Evolutionary conservation across 2,888 invertebrate genomes (phyloP).

Genomic region (Idaea biselata): DNA sequence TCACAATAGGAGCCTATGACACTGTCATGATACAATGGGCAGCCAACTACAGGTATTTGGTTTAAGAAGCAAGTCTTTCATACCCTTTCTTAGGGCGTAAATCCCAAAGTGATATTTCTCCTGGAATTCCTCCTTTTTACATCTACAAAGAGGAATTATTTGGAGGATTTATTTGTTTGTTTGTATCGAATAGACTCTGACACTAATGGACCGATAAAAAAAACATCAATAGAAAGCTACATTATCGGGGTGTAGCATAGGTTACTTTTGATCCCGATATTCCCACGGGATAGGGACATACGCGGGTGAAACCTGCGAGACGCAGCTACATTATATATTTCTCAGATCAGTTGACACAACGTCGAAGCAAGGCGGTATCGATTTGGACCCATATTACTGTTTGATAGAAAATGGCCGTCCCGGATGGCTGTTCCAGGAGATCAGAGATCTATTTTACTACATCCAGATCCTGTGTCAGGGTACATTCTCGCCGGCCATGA

Average conservation of each 20-base stretch:
- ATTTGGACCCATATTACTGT: slow-evolving; percentile 85
- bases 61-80: slow-evolving; percentile 1
- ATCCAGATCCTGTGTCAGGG: slow-evolving; percentile 87
- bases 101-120: too few relatives aligned
- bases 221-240: too few relatives aligned
- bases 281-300: too few relatives aligned
- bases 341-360: slow-evolving; percentile 75
- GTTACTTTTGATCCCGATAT: too few relatives aligned
- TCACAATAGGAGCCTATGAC: slow-evolving; percentile 63
- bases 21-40: slow-evolving; percentile 62
- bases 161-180: too few relatives aligned
- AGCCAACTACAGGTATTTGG: slow-evolving; percentile 54
- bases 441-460: slow-evolving; percentile 88
- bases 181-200: too few relatives aligned
- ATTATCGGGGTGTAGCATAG: too few relatives aligned
- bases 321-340: neutral
- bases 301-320: too few relatives aligned
- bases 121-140: too few relatives aligned
- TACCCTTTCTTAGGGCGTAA: neutral
- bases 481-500: slow-evolving; percentile 82
- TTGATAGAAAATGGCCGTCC: slow-evolving; percentile 85
- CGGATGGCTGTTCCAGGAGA: slow-evolving; percentile 86
- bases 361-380: slow-evolving; percentile 74
- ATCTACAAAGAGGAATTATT: too few relatives aligned
- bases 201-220: too few relatives aligned